Evolutionary conservation across 2,797 vertebrate species (phyloP).

Genomic region (Chaunax sp.): DNA sequence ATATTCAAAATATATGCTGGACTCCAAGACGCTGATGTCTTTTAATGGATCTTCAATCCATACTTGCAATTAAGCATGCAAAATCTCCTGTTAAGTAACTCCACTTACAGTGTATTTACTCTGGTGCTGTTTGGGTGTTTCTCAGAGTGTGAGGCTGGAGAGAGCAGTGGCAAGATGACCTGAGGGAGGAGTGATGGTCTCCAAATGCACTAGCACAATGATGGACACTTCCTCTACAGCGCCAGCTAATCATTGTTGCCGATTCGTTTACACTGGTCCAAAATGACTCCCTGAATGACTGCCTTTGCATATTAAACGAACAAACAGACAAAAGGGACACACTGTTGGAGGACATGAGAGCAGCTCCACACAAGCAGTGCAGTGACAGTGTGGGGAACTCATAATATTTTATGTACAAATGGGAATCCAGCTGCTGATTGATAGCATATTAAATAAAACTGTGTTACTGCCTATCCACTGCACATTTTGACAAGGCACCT

Average conservation of each 20-base stretch:
- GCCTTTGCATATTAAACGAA: constrained; percentile 83
- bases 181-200: constrained; percentile 65
- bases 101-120: constrained; percentile 78
- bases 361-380: constrained; percentile 60
- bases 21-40: constrained; percentile 77
- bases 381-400: constrained; percentile 63
- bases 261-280: constrained; percentile 82
- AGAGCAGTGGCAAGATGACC: constrained; percentile 52
- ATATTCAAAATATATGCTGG: constrained; percentile 77
- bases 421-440: constrained; percentile 69
- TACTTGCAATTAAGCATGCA: constrained; percentile 82
- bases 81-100: constrained; percentile 80
- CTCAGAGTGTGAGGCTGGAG: constrained; percentile 46
- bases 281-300: constrained; percentile 82
- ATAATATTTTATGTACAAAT: constrained; percentile 67
- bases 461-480: constrained; percentile 64
- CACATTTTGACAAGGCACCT: constrained; percentile 75
- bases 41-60: constrained; percentile 83
- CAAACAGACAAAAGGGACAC: constrained; percentile 75
- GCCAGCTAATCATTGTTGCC: constrained; percentile 80
- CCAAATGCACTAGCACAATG: constrained; percentile 69
- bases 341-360: constrained; percentile 70
- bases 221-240: constrained; percentile 77
- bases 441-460: constrained; percentile 75
- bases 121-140: constrained; percentile 66